phyloP scores from a whole-genome alignment of 2,888 invertebrate genomes.

The Caenorhabditis zanzibari region DNA sequence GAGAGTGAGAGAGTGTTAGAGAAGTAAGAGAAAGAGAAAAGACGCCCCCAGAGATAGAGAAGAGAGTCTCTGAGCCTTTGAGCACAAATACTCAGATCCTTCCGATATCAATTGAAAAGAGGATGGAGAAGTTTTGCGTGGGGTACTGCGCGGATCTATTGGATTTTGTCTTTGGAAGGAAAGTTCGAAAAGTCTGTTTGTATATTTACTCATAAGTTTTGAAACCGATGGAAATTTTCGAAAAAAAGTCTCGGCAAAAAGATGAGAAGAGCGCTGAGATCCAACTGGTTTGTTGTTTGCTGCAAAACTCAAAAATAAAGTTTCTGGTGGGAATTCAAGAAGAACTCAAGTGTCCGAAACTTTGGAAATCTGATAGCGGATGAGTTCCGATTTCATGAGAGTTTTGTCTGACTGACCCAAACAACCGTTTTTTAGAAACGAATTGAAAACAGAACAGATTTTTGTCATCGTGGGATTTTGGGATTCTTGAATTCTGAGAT shows the following conservation, averaged over 20 bases:
- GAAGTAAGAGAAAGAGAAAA: slow-evolving; percentile 24
- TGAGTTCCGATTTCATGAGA: slow-evolving; percentile 1
- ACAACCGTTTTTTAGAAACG: too few species aligned
- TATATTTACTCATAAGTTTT: slow-evolving; percentile 59
- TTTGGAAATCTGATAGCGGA: neutral
- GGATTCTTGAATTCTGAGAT: neutral
- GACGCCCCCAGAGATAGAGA: slow-evolving; percentile 47
- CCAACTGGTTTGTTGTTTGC: slow-evolving; percentile 23
- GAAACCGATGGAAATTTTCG: slow-evolving; percentile 34
- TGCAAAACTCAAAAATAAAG: neutral
- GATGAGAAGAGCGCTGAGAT: neutral
- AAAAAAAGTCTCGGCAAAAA: slow-evolving; percentile 9
- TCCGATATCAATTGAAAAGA: slow-evolving; percentile 43
- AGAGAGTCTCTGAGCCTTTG: neutral
- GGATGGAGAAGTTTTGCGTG: slow-evolving; percentile 4
- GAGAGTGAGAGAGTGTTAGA: slow-evolving; percentile 40
- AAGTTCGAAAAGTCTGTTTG: slow-evolving; percentile 32
- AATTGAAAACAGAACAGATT: too few species aligned
- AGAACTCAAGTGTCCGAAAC: slow-evolving; percentile 4
- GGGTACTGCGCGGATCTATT: slow-evolving; percentile 9
- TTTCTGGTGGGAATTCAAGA: too few species aligned
- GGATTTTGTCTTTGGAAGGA: neutral
- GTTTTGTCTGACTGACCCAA: neutral
- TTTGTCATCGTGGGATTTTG: too few species aligned
- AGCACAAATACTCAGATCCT: slow-evolving; percentile 37